These are phyloP conservation scores for Oxyruncus cristatus DNA, from an alignment of 2,113 vertebrate genomes.

Conservation along the genomic window DNA sequence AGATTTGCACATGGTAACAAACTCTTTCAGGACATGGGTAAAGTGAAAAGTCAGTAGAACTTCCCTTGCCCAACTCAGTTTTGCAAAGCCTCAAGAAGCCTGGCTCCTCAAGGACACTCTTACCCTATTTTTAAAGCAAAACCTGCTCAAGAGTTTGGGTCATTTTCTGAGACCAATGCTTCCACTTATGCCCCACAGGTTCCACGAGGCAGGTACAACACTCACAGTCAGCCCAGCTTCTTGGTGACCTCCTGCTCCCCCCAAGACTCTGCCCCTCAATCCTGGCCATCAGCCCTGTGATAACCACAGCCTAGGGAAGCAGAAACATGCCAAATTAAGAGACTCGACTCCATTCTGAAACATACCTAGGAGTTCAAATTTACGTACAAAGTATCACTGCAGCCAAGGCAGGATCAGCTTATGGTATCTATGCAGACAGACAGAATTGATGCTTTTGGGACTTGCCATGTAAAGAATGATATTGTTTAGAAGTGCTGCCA, in stretches of 20 bases:
- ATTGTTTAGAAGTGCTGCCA: neutral
- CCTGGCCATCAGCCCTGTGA: neutral
- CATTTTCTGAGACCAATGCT: neutral
- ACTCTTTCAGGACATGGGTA: neutral
- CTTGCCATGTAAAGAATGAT: neutral
- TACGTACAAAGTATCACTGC: neutral
- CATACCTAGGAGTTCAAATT: neutral
- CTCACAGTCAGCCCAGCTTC: neutral
- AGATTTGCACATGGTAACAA: neutral
- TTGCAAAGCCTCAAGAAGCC: neutral
- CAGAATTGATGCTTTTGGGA: neutral
- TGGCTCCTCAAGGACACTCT: neutral
- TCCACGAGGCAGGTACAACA: neutral
- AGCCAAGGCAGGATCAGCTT: neutral
- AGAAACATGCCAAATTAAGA: neutral
- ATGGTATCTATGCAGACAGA: neutral
- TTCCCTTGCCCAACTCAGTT: neutral
- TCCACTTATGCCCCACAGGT: neutral
- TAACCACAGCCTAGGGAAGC: neutral
- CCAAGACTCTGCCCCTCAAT: neutral
- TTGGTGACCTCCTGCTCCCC: neutral
- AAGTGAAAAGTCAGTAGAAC: neutral
- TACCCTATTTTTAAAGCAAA: neutral
- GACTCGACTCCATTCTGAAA: neutral
- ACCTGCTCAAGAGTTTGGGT: neutral